Conservation (phyloP, 2,888 invertebrate genomes). For the Dysmachus trigonus region DNA sequence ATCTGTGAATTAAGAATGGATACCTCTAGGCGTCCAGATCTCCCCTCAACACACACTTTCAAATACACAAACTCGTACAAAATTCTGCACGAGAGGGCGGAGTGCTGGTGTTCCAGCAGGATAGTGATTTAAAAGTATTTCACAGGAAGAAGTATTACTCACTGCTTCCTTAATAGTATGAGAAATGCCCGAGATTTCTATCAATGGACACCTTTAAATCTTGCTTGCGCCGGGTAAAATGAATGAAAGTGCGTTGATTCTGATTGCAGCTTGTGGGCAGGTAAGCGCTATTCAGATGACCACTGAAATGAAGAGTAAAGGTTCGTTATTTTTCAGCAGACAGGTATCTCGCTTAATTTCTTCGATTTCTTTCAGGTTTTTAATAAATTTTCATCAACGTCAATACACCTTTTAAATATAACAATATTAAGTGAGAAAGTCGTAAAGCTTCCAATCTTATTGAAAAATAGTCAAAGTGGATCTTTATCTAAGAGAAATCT, state of each 20-base stretch:
- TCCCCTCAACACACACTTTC: neutral
- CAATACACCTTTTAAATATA: neutral
- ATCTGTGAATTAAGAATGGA: slow-evolving; percentile 30
- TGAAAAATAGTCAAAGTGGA: too few relatives aligned
- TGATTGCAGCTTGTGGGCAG: neutral
- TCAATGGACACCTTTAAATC: neutral
- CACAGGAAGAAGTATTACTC: neutral
- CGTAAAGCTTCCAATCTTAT: too few relatives aligned
- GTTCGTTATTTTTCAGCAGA: neutral
- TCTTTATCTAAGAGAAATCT: too few relatives aligned
- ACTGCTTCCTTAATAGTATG: neutral
- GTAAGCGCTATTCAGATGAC: neutral
- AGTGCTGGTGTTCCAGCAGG: neutral
- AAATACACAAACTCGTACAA: neutral
- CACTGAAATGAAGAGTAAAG: neutral
- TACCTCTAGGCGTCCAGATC: neutral
- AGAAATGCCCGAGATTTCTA: neutral
- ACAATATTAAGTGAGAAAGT: neutral
- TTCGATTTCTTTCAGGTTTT: neutral
- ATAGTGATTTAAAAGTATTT: neutral
- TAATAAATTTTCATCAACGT: neutral
- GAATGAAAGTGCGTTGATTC: neutral
- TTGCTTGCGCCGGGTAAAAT: neutral
- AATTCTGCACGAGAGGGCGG: neutral
- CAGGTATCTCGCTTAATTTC: neutral